These are phyloP conservation scores for Merluccius polli DNA, from an alignment of 2,797 vertebrate species.

Conservation along the genomic window DNA sequence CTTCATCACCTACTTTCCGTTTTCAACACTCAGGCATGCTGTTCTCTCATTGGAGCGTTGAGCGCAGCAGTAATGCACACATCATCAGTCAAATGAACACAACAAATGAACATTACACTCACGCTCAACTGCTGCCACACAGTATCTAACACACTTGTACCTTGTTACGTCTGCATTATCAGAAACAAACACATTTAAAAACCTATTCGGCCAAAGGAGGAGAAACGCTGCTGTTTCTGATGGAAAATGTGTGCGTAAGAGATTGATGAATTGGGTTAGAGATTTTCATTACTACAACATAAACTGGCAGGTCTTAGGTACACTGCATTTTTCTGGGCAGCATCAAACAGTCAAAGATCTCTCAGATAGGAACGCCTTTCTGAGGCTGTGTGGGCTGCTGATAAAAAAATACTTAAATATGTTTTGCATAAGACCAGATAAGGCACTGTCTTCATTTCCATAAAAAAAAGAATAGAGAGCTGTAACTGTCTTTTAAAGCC, in stretches of 20 bases:
- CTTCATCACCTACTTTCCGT: too few relatives aligned
- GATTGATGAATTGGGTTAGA: constrained; percentile 33
- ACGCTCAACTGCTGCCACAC: neutral
- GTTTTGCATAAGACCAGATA: constrained; percentile 19
- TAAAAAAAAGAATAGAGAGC: neutral
- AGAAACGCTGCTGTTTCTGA: neutral
- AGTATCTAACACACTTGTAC: neutral
- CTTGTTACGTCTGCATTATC: neutral
- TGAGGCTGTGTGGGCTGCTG: constrained; percentile 30
- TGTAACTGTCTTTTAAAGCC: neutral
- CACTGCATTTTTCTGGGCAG: constrained; percentile 28
- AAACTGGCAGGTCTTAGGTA: constrained; percentile 34
- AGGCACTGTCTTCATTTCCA: constrained; percentile 2
- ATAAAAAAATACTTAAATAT: constrained; percentile 32
- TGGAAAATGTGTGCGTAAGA: neutral
- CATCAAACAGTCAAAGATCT: constrained; percentile 44
- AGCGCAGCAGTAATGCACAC: neutral
- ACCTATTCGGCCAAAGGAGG: neutral
- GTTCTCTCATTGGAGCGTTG: neutral
- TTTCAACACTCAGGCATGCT: neutral
- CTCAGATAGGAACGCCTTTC: constrained; percentile 39
- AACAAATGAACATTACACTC: neutral
- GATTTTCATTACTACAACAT: constrained; percentile 40
- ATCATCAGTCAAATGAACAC: neutral
- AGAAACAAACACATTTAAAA: neutral